Evolutionary conservation across 1,140 invertebrate genomes (phyloP), one percentile per base, ranked within the genome.

Genomic region (Cecropterus lyciades): DNA sequence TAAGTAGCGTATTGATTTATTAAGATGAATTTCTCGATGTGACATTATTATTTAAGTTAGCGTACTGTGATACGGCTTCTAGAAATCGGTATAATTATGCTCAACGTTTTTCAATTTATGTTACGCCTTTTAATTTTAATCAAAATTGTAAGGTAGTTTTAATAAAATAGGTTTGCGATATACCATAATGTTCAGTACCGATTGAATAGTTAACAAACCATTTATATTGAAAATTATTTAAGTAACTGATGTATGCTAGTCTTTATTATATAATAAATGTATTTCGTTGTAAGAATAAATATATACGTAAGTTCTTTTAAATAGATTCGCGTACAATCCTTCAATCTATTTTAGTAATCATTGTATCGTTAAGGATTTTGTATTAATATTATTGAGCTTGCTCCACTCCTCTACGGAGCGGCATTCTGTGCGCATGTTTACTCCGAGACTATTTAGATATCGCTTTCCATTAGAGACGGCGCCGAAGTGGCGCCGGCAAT

Each of bases 171-270:
- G 33, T 48, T 62, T 40, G 56, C 65, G 70, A 62, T 76, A 72
- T 73, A 79, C 63, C 42, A 73, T 56, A 62, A 74, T 46, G 63
- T 56, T 73, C 77, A 66, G 67, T 69, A 56, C 65, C 64, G 57
- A 73, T 74, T 70, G 65, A 69, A 69, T 75, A 82, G 63, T 67
- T 80, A 71, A 72, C 65, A 64, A 79, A 80, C 71, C 75, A 80
- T 82, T 80, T 81, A 75, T 84, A 83, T 82, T 71, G 59, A 84
- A 75, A 74, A 60, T 78, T 82, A 80, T 80, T 77, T 82, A 85
- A 80, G 69, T 79, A 78, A 80, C 80, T 86, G 83, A 83, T 80
- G 75, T 89, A 89, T 89, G 85, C 87, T 89, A 89, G 87, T 89
- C 87, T 87, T 79, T 84, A 85, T 81, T 82, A 87, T 80, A 79